A percentile compares a stretch with the other conserved stretches of the same genome.
These are phyloP conservation scores for Tethea ocularis DNA, from an alignment of 2,888 invertebrate genomes.

Conservation along the genomic window DNA sequence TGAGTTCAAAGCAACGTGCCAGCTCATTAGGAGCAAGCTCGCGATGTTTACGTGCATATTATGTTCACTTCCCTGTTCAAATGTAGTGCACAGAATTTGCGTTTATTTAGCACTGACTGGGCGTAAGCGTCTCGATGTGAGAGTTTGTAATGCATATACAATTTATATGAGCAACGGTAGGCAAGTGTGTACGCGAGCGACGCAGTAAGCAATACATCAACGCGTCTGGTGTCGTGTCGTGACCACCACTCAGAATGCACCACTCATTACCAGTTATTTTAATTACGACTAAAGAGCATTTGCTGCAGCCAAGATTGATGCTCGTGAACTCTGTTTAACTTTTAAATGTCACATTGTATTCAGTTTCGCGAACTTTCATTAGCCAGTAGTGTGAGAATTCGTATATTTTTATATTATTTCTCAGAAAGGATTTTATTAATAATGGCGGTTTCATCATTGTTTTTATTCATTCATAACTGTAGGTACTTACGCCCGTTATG, in stretches of 20 bases:
- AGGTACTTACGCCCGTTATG: background rate
- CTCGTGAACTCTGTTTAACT: slow-evolving; percentile 30
- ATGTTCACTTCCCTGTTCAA: slow-evolving; percentile 40
- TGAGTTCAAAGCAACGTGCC: slow-evolving; percentile 66
- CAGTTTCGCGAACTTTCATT: slow-evolving; percentile 12
- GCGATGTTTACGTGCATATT: slow-evolving; percentile 46
- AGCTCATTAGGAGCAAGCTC: slow-evolving; percentile 61
- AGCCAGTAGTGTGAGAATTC: slow-evolving; percentile 1
- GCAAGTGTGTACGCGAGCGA: background rate
- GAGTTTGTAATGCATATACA: background rate
- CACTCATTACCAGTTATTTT: slow-evolving; percentile 69
- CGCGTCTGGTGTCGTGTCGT: slow-evolving; percentile 31
- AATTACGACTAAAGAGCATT: slow-evolving; percentile 50
- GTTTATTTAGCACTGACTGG: background rate
- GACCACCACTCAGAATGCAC: slow-evolving; percentile 55
- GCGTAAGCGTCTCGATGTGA: background rate
- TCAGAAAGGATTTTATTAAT: background rate
- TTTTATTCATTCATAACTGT: background rate
- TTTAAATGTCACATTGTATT: slow-evolving; percentile 25
- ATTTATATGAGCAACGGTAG: background rate
- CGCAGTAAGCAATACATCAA: slow-evolving; percentile 2
- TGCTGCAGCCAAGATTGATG: slow-evolving; percentile 28
- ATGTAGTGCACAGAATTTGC: slow-evolving; percentile 13
- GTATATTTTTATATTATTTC: background rate
- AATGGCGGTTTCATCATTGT: background rate